Evolutionary conservation across 2,888 invertebrate species (phyloP), one percentile per base, ranked within the genome.

Genomic region (Ditula angustiorana): DNA sequence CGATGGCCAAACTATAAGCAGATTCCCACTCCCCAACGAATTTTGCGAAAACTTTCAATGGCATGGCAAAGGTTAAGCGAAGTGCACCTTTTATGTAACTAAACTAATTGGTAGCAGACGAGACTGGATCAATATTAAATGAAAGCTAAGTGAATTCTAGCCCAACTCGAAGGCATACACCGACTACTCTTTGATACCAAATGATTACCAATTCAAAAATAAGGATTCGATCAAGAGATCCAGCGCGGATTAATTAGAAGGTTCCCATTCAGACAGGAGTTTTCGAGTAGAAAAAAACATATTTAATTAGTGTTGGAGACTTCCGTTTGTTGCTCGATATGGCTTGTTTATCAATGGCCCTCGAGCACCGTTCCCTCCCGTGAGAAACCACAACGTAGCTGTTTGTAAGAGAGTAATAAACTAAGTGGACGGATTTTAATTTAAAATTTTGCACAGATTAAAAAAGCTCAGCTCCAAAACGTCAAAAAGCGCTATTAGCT

Each of bases 181-280:
- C 72, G 81, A 82, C 78, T 74, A 83, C 79, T 87, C 91, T 90
- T 90, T 90, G 90, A 89, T 80, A 82, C 78, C 78, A 78, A 83
- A 80, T 87, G 83, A 90, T 91, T 90, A 89, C 88, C 88, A 91
- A 90, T 91, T 90, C 90, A 89, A 83, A 90, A 84, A 78, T 70
- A 69, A 74, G 78, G 69, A 76, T 79, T 75, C 80, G 85, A 82
- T 80, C 78, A 77, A 79, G 80, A 76, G 73, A 75, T 72, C 81
- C 78, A 80, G 59, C 52, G 56, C 47, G 61, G 68, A 57, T 83
- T 90, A 90, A 90, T 90, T 90, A 91, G 90, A 88, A 88, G 83
- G 73, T 80, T 79, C 80, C 69, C 77, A 74, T 79, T 77, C 73
- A 72, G 71, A 71, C 67, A 58, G 60, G 52, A 65, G 64, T 61